Evolutionary conservation across 2,113 vertebrate genomes (phyloP).

Genomic region (Nycticryphes semicollaris): DNA sequence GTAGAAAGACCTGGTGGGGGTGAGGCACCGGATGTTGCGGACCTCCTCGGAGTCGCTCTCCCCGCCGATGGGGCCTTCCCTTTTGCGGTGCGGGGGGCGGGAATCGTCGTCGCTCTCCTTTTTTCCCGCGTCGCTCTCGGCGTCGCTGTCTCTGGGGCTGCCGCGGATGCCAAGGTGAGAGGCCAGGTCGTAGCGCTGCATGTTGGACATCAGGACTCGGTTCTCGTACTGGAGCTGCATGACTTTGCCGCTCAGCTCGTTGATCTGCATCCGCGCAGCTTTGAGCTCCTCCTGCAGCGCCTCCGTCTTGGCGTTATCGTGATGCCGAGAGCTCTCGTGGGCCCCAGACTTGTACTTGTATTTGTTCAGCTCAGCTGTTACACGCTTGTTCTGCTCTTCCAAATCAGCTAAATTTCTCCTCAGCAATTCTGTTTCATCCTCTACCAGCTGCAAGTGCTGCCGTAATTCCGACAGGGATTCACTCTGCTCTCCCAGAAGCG

Average conservation of each 20-base stretch:
- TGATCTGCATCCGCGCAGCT: constrained; percentile 93
- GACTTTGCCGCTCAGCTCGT: constrained; percentile 96
- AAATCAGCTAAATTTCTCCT: constrained; percentile 92
- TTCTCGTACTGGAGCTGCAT: constrained; percentile 99
- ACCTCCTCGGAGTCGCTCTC: constrained; percentile 97
- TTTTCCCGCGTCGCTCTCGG: constrained; percentile 90
- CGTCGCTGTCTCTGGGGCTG: constrained; percentile 94
- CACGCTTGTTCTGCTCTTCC: constrained; percentile 95
- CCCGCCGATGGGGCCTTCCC: constrained; percentile 93
- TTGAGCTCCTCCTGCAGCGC: constrained; percentile 95
- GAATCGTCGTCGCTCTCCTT: constrained; percentile 94
- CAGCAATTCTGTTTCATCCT: constrained; percentile 95
- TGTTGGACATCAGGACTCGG: constrained; percentile 96
- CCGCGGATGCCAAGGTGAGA: constrained; percentile 92
- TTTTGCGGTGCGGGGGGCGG: constrained; percentile 92
- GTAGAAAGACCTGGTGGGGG: constrained; percentile 91
- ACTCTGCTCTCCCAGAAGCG: constrained; percentile 85
- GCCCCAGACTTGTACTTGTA: constrained; percentile 93
- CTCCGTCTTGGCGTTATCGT: constrained; percentile 87
- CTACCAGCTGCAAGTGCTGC: constrained; percentile 96
- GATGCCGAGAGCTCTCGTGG: constrained; percentile 86
- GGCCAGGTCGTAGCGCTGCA: constrained; percentile 98
- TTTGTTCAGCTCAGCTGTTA: constrained; percentile 93
- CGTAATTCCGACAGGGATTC: constrained; percentile 93
- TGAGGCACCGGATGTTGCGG: constrained; percentile 94